phyloP scores from a whole-genome alignment of 2,113 vertebrate genomes.

The Campylomormyrus numenius region DNA sequence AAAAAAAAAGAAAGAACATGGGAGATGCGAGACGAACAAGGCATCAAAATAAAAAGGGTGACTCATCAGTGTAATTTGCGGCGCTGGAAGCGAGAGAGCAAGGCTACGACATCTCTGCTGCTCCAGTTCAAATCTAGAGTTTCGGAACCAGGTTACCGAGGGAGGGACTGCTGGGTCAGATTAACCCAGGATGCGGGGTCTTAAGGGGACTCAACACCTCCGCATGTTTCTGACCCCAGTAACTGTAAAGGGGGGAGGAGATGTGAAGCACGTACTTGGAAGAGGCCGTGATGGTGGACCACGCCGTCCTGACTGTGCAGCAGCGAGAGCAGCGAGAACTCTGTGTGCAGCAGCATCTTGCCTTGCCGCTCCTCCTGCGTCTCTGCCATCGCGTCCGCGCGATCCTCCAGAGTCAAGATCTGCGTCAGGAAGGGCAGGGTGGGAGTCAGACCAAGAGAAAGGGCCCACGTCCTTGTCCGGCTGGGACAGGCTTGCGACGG shows the following conservation, averaged over 20 bases:
- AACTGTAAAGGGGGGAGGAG: neutral
- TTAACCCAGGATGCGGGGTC: neutral
- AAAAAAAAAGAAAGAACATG: conserved; percentile 5
- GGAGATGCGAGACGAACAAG: conserved; percentile 41
- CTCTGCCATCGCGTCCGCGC: conserved; percentile 77
- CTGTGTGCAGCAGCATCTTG: conserved; percentile 96
- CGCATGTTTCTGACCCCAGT: neutral
- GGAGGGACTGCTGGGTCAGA: neutral
- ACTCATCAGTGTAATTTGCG: conserved; percentile 24
- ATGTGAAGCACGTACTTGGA: conserved; percentile 68
- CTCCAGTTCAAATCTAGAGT: neutral
- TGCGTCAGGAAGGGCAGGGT: conserved; percentile 38
- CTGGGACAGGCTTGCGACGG: neutral
- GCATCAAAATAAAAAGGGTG: conserved; percentile 46
- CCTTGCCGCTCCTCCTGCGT: conserved; percentile 96
- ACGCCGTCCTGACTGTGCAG: conserved; percentile 95
- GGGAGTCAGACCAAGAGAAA: conserved; percentile 26
- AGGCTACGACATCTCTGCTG: neutral
- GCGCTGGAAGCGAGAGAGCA: neutral
- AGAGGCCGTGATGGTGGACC: conserved; percentile 95
- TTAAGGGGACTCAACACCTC: neutral
- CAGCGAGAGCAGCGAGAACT: conserved; percentile 90
- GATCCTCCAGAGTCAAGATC: conserved; percentile 95
- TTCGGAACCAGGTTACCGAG: neutral
- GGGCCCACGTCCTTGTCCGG: conserved; percentile 15